These are phyloP conservation scores for Elmis aenea DNA, from an alignment of 2,888 invertebrate genomes.

Conservation along the genomic window DNA sequence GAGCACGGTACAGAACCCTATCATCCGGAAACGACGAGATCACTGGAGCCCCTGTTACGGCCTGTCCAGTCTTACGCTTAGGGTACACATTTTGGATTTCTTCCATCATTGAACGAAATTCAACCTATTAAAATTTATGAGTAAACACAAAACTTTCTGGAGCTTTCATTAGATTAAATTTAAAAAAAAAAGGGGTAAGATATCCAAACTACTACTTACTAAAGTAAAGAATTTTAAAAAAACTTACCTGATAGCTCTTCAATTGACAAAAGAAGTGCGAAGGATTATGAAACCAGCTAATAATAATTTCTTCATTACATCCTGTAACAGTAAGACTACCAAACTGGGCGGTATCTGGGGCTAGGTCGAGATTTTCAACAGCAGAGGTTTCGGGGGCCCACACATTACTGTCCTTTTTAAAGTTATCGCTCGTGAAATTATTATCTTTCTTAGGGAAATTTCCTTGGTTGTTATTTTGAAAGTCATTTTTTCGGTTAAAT, in stretches of 20 bases:
- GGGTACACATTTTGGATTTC: slow-evolving; percentile 65
- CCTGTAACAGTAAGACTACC: slow-evolving; percentile 42
- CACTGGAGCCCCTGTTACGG: slow-evolving; percentile 59
- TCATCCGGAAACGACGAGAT: slow-evolving; percentile 69
- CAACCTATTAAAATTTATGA: slow-evolving; percentile 34
- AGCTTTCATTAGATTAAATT: no score
- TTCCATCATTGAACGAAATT: slow-evolving; percentile 65
- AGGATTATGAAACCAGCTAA: slow-evolving; percentile 74
- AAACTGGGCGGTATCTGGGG: slow-evolving; percentile 30
- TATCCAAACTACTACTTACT: no score
- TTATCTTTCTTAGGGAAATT: no score
- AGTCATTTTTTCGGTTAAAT: not conserved
- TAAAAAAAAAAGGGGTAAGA: no score
- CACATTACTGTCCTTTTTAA: no score
- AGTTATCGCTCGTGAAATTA: no score
- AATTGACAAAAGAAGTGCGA: slow-evolving; percentile 58
- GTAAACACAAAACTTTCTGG: no score
- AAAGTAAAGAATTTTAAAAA: no score
- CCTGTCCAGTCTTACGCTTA: slow-evolving; percentile 46
- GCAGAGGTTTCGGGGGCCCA: slow-evolving; percentile 1
- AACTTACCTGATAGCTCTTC: slow-evolving; percentile 30
- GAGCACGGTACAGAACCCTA: slow-evolving; percentile 65
- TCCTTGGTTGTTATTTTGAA: no score
- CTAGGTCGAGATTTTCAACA: slow-evolving; percentile 26
- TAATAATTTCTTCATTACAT: slow-evolving; percentile 53